Conservation (phyloP, 2,888 invertebrate species). For the Melanophora roralis region DNA sequence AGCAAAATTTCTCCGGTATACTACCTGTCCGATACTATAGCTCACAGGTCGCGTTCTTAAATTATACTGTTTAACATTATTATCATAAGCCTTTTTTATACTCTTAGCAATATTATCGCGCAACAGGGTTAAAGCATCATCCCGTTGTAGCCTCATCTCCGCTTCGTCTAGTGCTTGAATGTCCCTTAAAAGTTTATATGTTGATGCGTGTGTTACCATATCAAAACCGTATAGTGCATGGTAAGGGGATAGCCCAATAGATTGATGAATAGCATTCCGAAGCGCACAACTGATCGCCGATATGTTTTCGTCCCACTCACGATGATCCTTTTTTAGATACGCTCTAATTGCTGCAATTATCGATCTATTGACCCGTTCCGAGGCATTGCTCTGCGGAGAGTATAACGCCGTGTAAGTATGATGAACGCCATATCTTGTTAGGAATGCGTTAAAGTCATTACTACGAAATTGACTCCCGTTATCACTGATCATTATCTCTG, state of each 20-base stretch:
- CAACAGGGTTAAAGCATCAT: background rate
- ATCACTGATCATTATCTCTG: conserved; percentile 62
- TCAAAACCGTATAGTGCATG: conserved; percentile 13
- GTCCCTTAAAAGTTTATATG: conserved; percentile 16
- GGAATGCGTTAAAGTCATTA: conserved; percentile 47
- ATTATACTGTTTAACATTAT: background rate
- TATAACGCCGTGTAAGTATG: conserved; percentile 65
- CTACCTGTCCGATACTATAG: background rate
- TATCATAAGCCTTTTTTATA: conserved; percentile 10
- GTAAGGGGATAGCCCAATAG: conserved; percentile 24
- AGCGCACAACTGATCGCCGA: background rate
- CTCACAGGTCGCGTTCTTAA: background rate
- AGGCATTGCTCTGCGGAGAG: conserved; percentile 70
- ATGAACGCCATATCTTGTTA: conserved; percentile 43
- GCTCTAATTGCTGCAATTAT: conserved; percentile 66
- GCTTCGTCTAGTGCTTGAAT: conserved; percentile 9
- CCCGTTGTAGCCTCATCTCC: background rate
- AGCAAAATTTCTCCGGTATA: background rate
- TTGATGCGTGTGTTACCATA: conserved; percentile 20
- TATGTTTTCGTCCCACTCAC: conserved; percentile 44
- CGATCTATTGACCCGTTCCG: conserved; percentile 68
- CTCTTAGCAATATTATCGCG: background rate
- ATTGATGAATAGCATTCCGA: conserved; percentile 13
- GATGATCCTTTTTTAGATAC: conserved; percentile 47
- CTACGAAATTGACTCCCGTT: conserved; percentile 65